Conservation (phyloP, 2,797 vertebrate genomes). For the Decapterus maruadsi region DNA sequence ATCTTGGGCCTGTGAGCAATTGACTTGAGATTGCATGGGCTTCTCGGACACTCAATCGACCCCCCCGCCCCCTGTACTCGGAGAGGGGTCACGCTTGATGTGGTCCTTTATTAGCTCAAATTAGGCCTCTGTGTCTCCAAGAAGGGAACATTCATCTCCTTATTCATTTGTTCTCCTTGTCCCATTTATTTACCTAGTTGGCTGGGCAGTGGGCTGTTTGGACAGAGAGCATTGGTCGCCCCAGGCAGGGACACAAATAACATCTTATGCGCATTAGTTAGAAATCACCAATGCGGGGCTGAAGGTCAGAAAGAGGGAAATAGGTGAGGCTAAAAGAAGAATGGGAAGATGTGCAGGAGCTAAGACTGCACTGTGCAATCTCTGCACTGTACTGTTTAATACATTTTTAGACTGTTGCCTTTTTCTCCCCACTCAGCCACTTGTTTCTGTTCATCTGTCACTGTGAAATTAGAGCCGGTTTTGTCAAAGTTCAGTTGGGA, state of each 20-base stretch:
- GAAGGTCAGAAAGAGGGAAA: constrained; percentile 63
- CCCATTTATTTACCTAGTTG: constrained; percentile 78
- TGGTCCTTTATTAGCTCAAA: constrained; percentile 81
- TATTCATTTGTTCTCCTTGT: constrained; percentile 76
- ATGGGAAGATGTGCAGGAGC: neutral
- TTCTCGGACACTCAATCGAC: constrained; percentile 71
- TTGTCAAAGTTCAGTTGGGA: neutral
- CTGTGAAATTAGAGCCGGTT: constrained; percentile 5
- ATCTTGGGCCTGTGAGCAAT: constrained; percentile 72
- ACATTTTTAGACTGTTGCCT: neutral
- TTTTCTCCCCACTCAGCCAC: neutral
- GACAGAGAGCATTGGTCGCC: constrained; percentile 63
- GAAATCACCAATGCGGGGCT: constrained; percentile 65
- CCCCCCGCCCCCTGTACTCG: constrained; percentile 44
- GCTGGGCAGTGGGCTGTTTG: constrained; percentile 64
- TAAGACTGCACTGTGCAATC: neutral
- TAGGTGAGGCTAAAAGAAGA: constrained; percentile 40
- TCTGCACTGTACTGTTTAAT: neutral
- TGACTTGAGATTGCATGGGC: constrained; percentile 70
- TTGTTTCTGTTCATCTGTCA: neutral
- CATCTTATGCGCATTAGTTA: constrained; percentile 73
- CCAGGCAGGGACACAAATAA: constrained; percentile 72
- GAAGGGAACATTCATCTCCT: constrained; percentile 78
- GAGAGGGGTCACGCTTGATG: constrained; percentile 75
- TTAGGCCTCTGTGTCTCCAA: constrained; percentile 74